phyloP scores from a whole-genome alignment of 1,140 invertebrate genomes.

The Sycophila sp. region DNA sequence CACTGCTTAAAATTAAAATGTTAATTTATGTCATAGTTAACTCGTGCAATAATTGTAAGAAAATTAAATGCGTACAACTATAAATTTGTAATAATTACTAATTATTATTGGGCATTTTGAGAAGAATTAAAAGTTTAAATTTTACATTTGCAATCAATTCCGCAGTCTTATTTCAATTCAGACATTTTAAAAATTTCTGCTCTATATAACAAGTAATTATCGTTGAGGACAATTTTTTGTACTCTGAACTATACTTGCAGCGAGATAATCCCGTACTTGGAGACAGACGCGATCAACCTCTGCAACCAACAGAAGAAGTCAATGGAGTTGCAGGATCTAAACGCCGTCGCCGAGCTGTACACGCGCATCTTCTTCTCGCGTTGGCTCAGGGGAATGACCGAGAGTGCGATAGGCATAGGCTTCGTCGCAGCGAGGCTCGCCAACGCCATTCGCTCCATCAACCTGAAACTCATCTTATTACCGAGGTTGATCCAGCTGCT shows the following conservation, averaged over 20 bases:
- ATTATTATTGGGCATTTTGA: not conserved
- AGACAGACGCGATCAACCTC: slow-evolving; percentile 55
- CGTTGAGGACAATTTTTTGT: no score
- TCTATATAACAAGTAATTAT: no score
- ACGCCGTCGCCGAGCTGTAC: slow-evolving; percentile 63
- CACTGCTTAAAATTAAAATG: no score
- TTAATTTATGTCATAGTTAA: no score
- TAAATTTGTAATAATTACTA: no score
- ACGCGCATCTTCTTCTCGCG: slow-evolving; percentile 63
- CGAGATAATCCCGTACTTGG: slow-evolving; percentile 43
- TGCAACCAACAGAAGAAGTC: slow-evolving; percentile 55
- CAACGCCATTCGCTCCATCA: slow-evolving; percentile 51
- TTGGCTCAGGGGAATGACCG: slow-evolving; percentile 58
- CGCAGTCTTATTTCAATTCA: no score
- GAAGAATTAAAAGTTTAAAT: not conserved
- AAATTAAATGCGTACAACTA: no score
- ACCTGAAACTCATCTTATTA: slow-evolving; percentile 55
- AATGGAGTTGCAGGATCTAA: slow-evolving; percentile 63
- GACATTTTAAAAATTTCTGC: no score
- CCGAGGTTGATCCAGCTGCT: slow-evolving; percentile 59
- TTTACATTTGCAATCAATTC: no score
- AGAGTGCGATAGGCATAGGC: slow-evolving; percentile 58
- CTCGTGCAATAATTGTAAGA: no score
- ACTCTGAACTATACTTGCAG: no score
- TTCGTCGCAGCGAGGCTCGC: slow-evolving; percentile 58